Conservation (phyloP, 2,888 invertebrate genomes). For the Dryadula phaetusa region DNA sequence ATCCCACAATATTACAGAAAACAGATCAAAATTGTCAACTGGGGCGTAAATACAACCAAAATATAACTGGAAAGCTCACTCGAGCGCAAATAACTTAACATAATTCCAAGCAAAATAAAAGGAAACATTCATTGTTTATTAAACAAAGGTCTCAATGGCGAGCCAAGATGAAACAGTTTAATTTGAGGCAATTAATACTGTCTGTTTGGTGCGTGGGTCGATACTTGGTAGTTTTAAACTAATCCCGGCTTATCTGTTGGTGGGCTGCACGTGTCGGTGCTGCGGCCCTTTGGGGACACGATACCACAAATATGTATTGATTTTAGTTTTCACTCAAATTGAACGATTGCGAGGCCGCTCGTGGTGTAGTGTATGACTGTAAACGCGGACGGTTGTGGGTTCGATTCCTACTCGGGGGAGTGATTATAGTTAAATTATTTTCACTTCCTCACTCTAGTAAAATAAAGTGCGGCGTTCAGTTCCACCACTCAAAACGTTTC, state of each 20-base stretch:
- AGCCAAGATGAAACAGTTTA: constrained; percentile 9
- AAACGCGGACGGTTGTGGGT: too few relatives aligned
- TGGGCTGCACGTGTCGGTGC: constrained; percentile 7
- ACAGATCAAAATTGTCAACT: not conserved
- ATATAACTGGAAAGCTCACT: not conserved
- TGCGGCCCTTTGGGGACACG: not conserved
- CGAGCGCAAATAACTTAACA: constrained; percentile 5
- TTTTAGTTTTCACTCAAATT: not conserved
- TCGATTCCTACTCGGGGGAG: too few relatives aligned
- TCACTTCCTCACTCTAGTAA: too few relatives aligned
- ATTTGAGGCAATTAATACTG: constrained; percentile 9
- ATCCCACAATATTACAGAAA: not conserved
- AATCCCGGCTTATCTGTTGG: constrained; percentile 2
- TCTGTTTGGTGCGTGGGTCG: not conserved
- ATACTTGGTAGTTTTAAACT: constrained; percentile 3
- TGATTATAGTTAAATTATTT: too few relatives aligned
- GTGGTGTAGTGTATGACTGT: not conserved
- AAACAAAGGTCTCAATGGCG: constrained; percentile 9
- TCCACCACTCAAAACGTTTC: too few relatives aligned
- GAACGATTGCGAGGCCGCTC: not conserved
- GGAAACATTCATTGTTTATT: constrained; percentile 11
- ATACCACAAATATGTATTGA: constrained; percentile 2
- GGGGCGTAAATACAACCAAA: not conserved
- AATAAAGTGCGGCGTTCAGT: too few relatives aligned
- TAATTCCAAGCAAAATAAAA: constrained; percentile 8